Conservation (phyloP, 2,888 invertebrate genomes). For the Aricia artaxerxes region DNA sequence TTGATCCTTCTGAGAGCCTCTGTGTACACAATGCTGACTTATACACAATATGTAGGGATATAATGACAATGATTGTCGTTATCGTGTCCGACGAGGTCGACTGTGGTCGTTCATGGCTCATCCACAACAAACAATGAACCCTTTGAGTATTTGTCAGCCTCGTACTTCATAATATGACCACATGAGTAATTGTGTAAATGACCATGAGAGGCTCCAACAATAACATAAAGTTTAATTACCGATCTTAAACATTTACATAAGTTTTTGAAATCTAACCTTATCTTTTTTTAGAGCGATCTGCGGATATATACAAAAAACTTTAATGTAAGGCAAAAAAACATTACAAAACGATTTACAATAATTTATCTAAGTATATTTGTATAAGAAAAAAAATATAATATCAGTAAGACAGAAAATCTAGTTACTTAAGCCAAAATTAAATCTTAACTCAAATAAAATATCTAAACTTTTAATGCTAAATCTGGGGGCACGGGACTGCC, state of each 20-base stretch:
- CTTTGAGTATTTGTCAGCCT: constrained; percentile 37
- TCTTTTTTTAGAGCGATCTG: neutral
- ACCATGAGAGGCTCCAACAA: neutral
- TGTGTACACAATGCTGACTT: neutral
- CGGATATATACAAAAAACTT: no score
- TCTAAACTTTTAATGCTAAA: no score
- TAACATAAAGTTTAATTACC: neutral
- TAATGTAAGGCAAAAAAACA: no score
- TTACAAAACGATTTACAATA: no score
- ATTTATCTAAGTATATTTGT: no score
- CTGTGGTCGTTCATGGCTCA: constrained; percentile 35
- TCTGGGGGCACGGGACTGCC: no score
- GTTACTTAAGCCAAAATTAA: no score
- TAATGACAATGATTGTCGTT: constrained; percentile 11
- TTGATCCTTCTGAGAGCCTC: neutral
- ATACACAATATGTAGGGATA: neutral
- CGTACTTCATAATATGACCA: constrained; percentile 11
- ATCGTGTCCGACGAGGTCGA: constrained; percentile 31
- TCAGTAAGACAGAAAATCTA: no score
- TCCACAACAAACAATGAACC: constrained; percentile 40
- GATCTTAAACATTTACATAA: neutral
- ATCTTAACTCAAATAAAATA: no score
- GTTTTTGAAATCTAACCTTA: neutral
- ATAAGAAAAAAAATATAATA: no score
- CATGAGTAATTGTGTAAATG: constrained; percentile 21